These are phyloP conservation scores for Hippopotamyrus pictus DNA, from an alignment of 2,797 vertebrate genomes.

Conservation along the genomic window DNA sequence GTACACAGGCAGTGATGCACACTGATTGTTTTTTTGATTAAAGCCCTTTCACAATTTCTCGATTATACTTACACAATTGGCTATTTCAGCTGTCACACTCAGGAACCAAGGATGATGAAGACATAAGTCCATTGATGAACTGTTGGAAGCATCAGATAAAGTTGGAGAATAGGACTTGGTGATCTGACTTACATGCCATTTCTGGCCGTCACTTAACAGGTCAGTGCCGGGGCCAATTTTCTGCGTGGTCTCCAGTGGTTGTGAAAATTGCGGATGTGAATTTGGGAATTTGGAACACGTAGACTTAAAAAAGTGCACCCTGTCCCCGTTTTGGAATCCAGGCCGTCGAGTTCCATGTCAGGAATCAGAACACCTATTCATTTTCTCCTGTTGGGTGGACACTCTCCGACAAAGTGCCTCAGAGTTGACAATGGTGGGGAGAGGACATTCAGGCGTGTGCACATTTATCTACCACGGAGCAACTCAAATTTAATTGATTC, in stretches of 20 bases:
- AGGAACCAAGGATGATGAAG: not conserved
- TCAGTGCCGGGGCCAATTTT: not conserved
- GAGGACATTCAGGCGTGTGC: not conserved
- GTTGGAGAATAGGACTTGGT: not conserved
- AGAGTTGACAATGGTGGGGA: not conserved
- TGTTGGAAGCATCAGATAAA: not conserved
- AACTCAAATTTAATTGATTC: not conserved
- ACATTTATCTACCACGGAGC: not conserved
- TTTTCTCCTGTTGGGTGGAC: not conserved
- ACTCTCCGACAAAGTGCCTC: not conserved
- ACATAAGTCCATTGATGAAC: not conserved
- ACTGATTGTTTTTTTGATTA: not conserved
- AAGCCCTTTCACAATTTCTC: not conserved
- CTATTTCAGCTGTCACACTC: not conserved
- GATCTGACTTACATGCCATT: not conserved
- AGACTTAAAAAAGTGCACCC: not conserved
- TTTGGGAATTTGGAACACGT: not conserved
- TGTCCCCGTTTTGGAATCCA: not conserved
- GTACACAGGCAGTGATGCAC: not conserved
- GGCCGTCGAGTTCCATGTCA: not conserved
- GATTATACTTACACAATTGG: not conserved
- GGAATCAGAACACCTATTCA: not conserved
- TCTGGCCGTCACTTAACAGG: not conserved
- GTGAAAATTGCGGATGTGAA: not conserved
- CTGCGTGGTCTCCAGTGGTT: not conserved